Base-by-base conservation (phyloP, 64 coral and sea anemone species). In the Dendronephthya gigantea region DNA sequence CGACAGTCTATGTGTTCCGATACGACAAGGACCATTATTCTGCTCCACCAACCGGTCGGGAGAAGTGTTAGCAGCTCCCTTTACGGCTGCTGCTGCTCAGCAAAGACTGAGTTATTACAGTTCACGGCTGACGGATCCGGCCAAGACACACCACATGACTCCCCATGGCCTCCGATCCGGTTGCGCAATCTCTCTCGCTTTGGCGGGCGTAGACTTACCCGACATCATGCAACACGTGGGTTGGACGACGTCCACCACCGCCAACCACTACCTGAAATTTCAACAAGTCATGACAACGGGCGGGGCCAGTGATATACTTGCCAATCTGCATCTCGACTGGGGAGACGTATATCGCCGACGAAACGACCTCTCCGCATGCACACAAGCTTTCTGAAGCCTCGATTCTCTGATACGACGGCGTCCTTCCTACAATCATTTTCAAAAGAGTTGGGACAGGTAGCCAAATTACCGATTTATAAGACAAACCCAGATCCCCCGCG, bases 151-250 rank as follows among this genome's bases (percentile, higher is more conserved):
- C n/a, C n/a, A 49, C 1, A 38, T 91, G 11, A 87, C 85, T 13
- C 39, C 87, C 9, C 90, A 87, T 50, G 79, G 85, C 8, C 74
- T 87, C 66, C 50, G 85, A 19, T 72, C 50, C 40, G 85, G 90
- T 4, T 49, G 39, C 4, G 90, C 81, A 12, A 85, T 91, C 11
- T 91, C 90, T 31, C 27, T 91, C 13, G 85, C 76, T 14, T 30
- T 91, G 13, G 35, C 82, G 34, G 90, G 84, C 31, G 48, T 68
- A 19, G 36, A 41, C 55, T 56, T 91, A 7, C 50, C 87, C 37
- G 48, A 91, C 16, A 87, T 87, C 48, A 87, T 91, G 90, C 85
- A 87, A 36, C 90, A 87, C 16, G 81, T 87, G 4, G 56, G 84
- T 9, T 91, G 90, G 85, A 91, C 69, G 32, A 74, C 58, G 3